Percentiles rank a stretch among this genome's conserved stretches.
Conservation (phyloP, 2,113 vertebrate species). For the Malurus elegans region DNA sequence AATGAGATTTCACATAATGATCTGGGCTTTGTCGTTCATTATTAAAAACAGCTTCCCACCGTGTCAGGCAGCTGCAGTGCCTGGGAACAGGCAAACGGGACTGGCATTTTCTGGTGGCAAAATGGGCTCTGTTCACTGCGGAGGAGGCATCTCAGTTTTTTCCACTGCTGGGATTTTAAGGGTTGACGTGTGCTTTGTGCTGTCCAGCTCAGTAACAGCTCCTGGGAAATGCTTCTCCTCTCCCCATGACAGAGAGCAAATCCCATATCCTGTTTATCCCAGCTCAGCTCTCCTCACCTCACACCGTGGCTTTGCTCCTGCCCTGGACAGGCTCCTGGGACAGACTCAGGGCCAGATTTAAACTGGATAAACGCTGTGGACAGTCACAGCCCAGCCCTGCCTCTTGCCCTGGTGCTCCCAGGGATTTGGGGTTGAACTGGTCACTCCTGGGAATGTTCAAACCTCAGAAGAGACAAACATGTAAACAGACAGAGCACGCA, state of each 20-base stretch:
- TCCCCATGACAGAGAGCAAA: not conserved
- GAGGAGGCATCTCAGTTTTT: not conserved
- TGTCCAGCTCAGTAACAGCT: not conserved
- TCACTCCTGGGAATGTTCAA: not conserved
- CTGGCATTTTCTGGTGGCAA: not conserved
- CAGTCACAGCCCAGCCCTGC: not conserved
- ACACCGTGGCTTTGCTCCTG: fast-evolving
- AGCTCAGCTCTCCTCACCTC: not conserved
- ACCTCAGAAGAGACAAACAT: not conserved
- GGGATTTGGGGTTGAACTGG: not conserved
- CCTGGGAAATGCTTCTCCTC: not conserved
- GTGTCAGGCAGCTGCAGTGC: not conserved
- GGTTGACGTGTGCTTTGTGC: fast-evolving
- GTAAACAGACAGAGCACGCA: not conserved
- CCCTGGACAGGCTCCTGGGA: not conserved
- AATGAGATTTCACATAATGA: not conserved
- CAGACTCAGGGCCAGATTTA: not conserved
- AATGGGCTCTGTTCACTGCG: not conserved
- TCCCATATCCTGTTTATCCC: not conserved
- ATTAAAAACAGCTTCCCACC: not conserved
- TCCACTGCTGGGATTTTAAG: not conserved
- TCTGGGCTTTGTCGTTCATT: fast-evolving
- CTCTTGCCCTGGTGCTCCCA: fast-evolving
- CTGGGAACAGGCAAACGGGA: not conserved
- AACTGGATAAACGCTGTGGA: not conserved